A percentile compares a stretch with the other conserved stretches of the same genome.
Evolutionary conservation across 2,888 invertebrate genomes (phyloP).

Genomic region (Siphonodentalium dalli): DNA sequence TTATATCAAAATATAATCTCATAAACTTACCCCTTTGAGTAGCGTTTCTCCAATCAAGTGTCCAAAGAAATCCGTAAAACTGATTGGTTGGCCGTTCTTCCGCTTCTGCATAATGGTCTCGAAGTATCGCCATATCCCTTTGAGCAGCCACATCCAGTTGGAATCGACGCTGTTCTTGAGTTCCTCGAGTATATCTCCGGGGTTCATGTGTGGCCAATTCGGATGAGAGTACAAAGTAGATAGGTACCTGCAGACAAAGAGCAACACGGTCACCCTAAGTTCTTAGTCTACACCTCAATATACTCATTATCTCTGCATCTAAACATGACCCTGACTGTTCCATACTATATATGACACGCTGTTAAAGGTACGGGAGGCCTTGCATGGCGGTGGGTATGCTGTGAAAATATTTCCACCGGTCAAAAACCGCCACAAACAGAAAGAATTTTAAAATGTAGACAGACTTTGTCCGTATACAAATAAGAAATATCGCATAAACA

Average conservation of each 20-base stretch:
- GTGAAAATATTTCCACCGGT: too few relatives aligned
- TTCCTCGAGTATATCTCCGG: constrained; percentile 61
- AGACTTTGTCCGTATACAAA: too few relatives aligned
- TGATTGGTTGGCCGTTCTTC: constrained; percentile 65
- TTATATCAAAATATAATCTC: neutral
- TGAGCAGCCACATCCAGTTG: constrained; percentile 59
- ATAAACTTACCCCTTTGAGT: constrained; percentile 59
- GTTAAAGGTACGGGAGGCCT: too few relatives aligned
- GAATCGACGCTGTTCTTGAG: constrained; percentile 60
- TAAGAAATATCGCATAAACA: too few relatives aligned
- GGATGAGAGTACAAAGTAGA: constrained; percentile 66
- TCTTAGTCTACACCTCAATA: constrained; percentile 1
- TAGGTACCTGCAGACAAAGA: constrained; percentile 60
- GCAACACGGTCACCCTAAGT: neutral
- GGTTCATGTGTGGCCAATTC: constrained; percentile 62
- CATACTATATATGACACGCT: too few relatives aligned
- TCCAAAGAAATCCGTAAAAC: constrained; percentile 68
- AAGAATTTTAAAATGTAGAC: too few relatives aligned
- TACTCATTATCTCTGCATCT: too few relatives aligned
- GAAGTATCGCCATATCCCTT: constrained; percentile 56
- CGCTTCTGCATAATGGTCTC: constrained; percentile 61
- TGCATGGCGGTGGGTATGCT: too few relatives aligned
- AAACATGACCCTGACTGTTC: too few relatives aligned
- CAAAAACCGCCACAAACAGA: too few relatives aligned
- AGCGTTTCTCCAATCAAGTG: constrained; percentile 66